Base-by-base conservation (phyloP, 2,888 invertebrate genomes). In the Drosophila ezoana region DNA sequence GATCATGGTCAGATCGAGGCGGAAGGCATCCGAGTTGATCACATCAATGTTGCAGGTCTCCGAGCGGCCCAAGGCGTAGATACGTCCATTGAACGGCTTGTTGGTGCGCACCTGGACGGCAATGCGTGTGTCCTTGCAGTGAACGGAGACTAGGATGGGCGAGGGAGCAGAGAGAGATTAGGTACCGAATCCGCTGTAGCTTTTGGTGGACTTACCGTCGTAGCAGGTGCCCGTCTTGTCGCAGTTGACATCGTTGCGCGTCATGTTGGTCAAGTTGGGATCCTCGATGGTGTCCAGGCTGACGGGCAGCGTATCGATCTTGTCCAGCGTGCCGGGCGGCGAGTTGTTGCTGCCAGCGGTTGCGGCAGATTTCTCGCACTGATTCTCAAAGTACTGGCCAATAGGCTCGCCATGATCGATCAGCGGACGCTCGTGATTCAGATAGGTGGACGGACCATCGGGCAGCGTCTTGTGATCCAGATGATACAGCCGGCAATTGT, bases 41-140 rank as follows among this genome's bases (percentile, higher is more conserved):
- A 98, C 97, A 91, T 98, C 98, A 75, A 97, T 97, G 93, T 98
- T 98, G 93, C 98, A 98, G 41, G 98, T 98, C 93, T 98, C 98
- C 0, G 98, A 97, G 58, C 98, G 95, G 38, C 98, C 98, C 87
- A 98, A 93, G 18, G 98, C 98, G 92, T 98, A 98, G 91, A 98
- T 97, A 70, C 98, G 95, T 13, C 98, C 98, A 89, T 98, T 98
- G 94, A 98, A 98, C 20, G 97, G 97, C 90, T 97, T 97, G 92
- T 98, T 98, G 38, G 98, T 98, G 81, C 96, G 94, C 18, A 98
- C 97, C 93, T 97, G 97, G 0, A 98, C 97, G 5, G 98, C 97
- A 87, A 98, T 98, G 87, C 97, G 94, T 2, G 98, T 98, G 91
- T 98, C 98, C 92, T 98, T 98, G 93, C 98, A 98, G 91, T 97